Evolutionary conservation across 2,888 invertebrate species (phyloP), one percentile per base, ranked within the genome.

Genomic region (Hofmannophila pseudospretella): DNA sequence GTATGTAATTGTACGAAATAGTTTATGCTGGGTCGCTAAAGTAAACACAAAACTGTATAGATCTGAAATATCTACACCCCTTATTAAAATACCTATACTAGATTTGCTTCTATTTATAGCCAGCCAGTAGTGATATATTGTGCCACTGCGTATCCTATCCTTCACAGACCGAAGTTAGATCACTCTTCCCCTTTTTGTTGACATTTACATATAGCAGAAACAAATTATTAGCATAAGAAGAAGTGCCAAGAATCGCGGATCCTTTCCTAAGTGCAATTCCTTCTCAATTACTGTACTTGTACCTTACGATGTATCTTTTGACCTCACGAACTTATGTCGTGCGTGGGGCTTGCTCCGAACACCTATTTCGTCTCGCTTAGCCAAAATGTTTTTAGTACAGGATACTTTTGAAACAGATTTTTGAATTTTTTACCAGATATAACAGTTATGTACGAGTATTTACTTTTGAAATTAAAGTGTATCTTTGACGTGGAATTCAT

Each of bases 201-300:
- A 22, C 8, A 7, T 22, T 22, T 7, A 4, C 8, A 5, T 9
- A 19, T 32, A 14, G 12, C 35, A 22, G 9, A 22, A 27, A 27
- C 11, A 27, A 27, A 27, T 27, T 59, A 57, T 67, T 81, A 82
- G 75, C 56, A 56, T 86, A 84, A 84, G 79, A 72, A 49, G 59
- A 84, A 84, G 85, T 86, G 85, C 85, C 85, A 86, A 85, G 76
- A 74, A 69, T 71, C 61, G 67, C 69, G 58, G 67, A 70, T 63
- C 67, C 58, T 72, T 69, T 72, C 70, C 65, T 65, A 80, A 78
- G 75, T 78, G 80, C 85, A 79, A 79, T 79, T 82, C 68, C 65
- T 75, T 73, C 68, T 78, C 73, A 73, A 78, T 73, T 73, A 72
- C 51, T 66, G 55, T 65, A 66, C 56, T 51, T 50, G 49, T 54